Evolutionary conservation across 2,888 invertebrate genomes (phyloP).

Genomic region (Protonemura montana): DNA sequence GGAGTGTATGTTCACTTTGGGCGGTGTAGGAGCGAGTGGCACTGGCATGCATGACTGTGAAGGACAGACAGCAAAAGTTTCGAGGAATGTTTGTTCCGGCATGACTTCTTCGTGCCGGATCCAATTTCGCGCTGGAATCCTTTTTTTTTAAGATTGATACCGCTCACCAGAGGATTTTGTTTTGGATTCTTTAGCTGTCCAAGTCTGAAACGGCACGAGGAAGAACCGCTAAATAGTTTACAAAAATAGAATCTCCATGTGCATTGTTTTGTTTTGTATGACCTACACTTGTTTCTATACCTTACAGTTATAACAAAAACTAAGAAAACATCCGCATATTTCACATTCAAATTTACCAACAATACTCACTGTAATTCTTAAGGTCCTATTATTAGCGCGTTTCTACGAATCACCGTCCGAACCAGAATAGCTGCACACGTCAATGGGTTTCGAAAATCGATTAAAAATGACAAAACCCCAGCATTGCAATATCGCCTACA

Average conservation of each 20-base stretch:
- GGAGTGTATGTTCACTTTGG: background rate
- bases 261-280: background rate
- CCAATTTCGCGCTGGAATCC: background rate
- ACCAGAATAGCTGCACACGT: background rate
- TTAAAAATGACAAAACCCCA: background rate
- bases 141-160: background rate
- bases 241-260: background rate
- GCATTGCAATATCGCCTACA: background rate
- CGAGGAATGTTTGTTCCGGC: background rate
- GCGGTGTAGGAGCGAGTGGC: background rate
- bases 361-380: background rate
- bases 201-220: background rate
- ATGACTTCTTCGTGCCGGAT: background rate
- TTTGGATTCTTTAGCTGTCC: background rate
- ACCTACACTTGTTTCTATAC: background rate
- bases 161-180: background rate
- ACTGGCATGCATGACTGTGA: background rate
- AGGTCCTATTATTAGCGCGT: background rate
- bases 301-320: background rate
- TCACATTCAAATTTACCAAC: background rate
- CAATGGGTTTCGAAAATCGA: background rate
- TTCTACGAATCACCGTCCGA: background rate
- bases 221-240: background rate
- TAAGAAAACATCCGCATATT: background rate
- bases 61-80: background rate